Percentiles rank a stretch among this genome's conserved stretches.
phyloP scores from a whole-genome alignment of 2,797 vertebrate genomes.

The Rhynchotus rufescens region DNA sequence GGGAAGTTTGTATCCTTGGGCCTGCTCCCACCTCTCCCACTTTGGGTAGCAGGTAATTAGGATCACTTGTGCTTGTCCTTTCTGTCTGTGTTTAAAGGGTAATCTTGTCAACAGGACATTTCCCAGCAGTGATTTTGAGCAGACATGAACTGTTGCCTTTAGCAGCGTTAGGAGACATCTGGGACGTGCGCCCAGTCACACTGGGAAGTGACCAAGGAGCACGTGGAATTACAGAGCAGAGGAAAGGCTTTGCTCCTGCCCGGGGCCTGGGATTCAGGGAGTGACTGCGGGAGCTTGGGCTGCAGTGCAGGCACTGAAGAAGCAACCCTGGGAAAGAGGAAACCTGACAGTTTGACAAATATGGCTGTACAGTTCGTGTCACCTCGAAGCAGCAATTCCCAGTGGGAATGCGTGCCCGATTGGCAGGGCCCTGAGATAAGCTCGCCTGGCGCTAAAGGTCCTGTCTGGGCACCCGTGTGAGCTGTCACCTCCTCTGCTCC shows the following conservation, averaged over 20 bases:
- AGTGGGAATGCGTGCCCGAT: neutral
- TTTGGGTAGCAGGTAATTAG: neutral
- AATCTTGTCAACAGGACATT: neutral
- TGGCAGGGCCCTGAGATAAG: neutral
- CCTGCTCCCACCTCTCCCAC: neutral
- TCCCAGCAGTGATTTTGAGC: neutral
- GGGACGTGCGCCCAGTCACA: neutral
- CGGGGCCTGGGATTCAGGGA: neutral
- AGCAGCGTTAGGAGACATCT: neutral
- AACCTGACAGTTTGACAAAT: conserved; percentile 20
- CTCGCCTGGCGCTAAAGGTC: neutral
- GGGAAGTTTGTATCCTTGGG: neutral
- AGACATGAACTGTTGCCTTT: neutral
- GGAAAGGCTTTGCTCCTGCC: neutral
- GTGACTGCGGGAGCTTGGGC: fast-evolving
- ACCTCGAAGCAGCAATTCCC: neutral
- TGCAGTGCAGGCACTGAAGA: neutral
- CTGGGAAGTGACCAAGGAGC: neutral
- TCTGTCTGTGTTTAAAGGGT: neutral
- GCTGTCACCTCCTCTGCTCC: neutral
- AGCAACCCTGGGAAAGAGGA: neutral
- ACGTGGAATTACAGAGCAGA: neutral
- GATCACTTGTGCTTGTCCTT: neutral
- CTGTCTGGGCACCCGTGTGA: fast-evolving
- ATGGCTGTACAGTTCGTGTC: neutral